Evolutionary conservation across 2,888 invertebrate species (phyloP), one percentile per base, ranked within the genome.

Genomic region (Lydus trimaculatus): DNA sequence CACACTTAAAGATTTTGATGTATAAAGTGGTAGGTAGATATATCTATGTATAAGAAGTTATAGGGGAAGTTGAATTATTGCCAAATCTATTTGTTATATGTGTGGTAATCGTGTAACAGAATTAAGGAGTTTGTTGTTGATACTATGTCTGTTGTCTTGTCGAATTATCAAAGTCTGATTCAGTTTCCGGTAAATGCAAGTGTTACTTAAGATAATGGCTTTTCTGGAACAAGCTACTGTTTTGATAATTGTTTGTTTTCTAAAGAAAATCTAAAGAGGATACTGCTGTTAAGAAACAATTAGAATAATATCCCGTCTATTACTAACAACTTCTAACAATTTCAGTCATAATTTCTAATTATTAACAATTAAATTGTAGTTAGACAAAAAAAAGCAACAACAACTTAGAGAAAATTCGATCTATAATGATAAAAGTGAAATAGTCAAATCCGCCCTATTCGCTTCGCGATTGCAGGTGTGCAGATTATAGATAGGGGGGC

Each of bases 171-270:
- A 72, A 73, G 65, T 70, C 72, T 70, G 62, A 70, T 72, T 72
- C 69, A 71, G 69, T 73, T 75, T 74, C 76, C 73, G 73, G 66
- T 71, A 64, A 71, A 67, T 64, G 70, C 71, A 68, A 71, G 74
- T 74, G 76, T 73, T 75, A 73, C 75, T 75, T 75, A 76, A 76
- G 77, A 78, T 76, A 78, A 78, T 73, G 71, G 72, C 67, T 70
- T 72, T 74, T 72, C 70, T 70, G 58, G 70, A 70, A 67, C 67
- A 20, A 20, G 20, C 48, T 20, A 48, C 48, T 11, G 20, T 8
- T n/a, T 48, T 48, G 48, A 48, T 48, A 48, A 48, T 48, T 20
- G 48, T 48, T 48, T 43, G 20, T 48, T 20, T 48, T 48, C 48
- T 20, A 48, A 66, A 66, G 66, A 66, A 68, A 69, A 66, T 66